Percentiles rank a stretch among this genome's conserved stretches.
These are phyloP conservation scores for Eristalis arbustorum DNA, from an alignment of 2,888 invertebrate genomes.

Conservation along the genomic window DNA sequence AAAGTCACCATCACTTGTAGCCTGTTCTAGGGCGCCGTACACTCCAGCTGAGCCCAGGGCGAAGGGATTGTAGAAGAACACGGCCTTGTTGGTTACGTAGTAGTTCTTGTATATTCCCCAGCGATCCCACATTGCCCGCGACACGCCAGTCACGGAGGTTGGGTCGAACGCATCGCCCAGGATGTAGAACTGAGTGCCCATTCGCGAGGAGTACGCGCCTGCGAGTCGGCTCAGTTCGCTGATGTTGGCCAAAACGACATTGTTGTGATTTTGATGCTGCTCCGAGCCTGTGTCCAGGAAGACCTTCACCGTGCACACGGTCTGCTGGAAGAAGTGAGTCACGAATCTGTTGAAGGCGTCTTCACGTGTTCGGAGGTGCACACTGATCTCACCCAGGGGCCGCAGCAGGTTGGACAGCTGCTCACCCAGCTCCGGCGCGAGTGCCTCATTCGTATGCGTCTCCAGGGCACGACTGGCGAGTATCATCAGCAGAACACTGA, in stretches of 20 bases:
- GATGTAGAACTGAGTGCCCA: constrained; percentile 32
- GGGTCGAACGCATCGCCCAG: constrained; percentile 24
- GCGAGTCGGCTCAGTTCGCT: constrained; percentile 3
- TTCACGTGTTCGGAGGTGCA: constrained; percentile 68
- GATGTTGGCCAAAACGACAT: constrained; percentile 5
- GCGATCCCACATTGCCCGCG: constrained; percentile 72
- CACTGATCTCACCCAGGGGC: constrained; percentile 71
- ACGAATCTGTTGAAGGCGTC: constrained; percentile 71
- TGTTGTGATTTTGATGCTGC: constrained; percentile 17
- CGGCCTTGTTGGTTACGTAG: constrained; percentile 69
- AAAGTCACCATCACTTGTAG: not conserved
- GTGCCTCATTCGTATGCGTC: not conserved
- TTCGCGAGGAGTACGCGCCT: constrained; percentile 28
- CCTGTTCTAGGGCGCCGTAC: constrained; percentile 63
- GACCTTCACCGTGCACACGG: constrained; percentile 65
- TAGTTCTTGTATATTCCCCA: constrained; percentile 74
- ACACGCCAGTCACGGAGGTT: constrained; percentile 63
- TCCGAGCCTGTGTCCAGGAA: constrained; percentile 12
- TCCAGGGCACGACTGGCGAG: not conserved
- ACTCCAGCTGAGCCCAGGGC: constrained; percentile 1
- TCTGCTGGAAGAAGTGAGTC: constrained; percentile 72
- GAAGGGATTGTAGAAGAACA: constrained; percentile 76
- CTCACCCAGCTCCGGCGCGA: not conserved
- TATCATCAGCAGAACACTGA: not conserved
- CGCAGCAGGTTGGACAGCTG: constrained; percentile 59